These are phyloP conservation scores for Tretioscincus oriximinensis DNA, from an alignment of 2,113 vertebrate genomes.

Conservation along the genomic window DNA sequence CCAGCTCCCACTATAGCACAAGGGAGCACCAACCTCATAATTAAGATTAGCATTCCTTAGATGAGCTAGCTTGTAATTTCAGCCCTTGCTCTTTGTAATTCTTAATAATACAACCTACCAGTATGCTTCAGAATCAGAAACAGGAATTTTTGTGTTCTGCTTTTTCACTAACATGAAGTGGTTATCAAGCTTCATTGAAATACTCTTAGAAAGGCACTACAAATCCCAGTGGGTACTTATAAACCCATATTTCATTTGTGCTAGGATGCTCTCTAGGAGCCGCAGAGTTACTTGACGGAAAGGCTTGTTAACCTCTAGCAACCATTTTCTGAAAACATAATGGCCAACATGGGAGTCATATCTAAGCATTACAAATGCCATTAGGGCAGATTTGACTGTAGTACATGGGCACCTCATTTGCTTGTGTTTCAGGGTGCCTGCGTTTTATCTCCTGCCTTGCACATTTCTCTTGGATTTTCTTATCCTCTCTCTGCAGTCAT, in stretches of 20 bases:
- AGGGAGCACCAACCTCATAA: background rate
- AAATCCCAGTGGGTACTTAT: background rate
- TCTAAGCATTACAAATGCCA: background rate
- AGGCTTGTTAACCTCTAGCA: background rate
- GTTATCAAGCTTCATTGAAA: background rate
- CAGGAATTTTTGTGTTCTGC: background rate
- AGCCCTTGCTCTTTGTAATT: conserved; percentile 14
- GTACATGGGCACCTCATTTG: background rate
- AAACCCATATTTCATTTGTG: background rate
- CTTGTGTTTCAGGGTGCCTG: background rate
- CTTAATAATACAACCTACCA: background rate
- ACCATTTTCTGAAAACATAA: conserved; percentile 14
- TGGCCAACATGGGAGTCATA: background rate
- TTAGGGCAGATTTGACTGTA: background rate
- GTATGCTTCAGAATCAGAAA: background rate
- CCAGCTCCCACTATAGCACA: background rate
- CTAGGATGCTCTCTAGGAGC: background rate
- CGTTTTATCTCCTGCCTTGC: background rate
- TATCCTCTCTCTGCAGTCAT: background rate
- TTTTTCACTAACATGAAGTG: background rate
- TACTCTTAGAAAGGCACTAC: background rate
- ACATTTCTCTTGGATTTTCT: background rate
- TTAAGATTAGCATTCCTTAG: background rate
- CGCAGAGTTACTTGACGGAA: background rate
- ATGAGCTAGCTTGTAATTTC: background rate